Percentiles rank a stretch among this genome's conserved stretches.
These are phyloP conservation scores for Toxonevra muliebris DNA, from an alignment of 2,888 invertebrate genomes.

Conservation along the genomic window DNA sequence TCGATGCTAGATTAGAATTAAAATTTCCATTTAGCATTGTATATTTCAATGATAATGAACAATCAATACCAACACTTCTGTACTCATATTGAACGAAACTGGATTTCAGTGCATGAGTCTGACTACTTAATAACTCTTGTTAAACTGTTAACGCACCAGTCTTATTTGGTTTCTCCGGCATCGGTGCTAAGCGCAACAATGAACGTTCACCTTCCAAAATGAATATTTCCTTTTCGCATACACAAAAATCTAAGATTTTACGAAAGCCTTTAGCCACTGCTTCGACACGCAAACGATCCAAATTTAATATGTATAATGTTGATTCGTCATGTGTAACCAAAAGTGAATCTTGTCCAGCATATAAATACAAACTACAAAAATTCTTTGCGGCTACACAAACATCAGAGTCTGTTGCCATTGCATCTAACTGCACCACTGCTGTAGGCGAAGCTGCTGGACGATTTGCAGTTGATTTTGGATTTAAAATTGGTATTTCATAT, in stretches of 20 bases:
- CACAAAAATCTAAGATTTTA: constrained; percentile 62
- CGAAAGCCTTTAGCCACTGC: constrained; percentile 73
- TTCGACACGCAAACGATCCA: constrained; percentile 73
- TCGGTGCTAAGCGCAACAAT: constrained; percentile 78
- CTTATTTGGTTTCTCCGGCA: constrained; percentile 72
- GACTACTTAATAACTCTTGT: too few species aligned
- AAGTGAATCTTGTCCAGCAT: constrained; percentile 71
- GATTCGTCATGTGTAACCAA: constrained; percentile 79
- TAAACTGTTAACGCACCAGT: constrained; percentile 48
- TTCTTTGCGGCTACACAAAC: constrained; percentile 54
- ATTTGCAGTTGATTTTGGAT: constrained; percentile 67
- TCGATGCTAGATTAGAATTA: too few species aligned
- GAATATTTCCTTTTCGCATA: constrained; percentile 74
- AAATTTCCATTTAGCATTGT: too few species aligned
- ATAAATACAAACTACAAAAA: constrained; percentile 74
- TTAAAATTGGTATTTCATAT: constrained; percentile 76
- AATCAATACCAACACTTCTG: too few species aligned
- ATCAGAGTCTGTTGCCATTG: constrained; percentile 3
- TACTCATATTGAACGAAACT: not conserved
- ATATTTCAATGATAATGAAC: too few species aligned
- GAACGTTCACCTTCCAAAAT: constrained; percentile 82
- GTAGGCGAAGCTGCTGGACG: not conserved
- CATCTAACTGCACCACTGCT: not conserved
- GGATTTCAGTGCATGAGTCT: not conserved
- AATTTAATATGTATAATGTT: constrained; percentile 79